Evolutionary conservation across 2,888 invertebrate genomes (phyloP), one percentile per base, ranked within the genome.

Genomic region (Elmis aenea): DNA sequence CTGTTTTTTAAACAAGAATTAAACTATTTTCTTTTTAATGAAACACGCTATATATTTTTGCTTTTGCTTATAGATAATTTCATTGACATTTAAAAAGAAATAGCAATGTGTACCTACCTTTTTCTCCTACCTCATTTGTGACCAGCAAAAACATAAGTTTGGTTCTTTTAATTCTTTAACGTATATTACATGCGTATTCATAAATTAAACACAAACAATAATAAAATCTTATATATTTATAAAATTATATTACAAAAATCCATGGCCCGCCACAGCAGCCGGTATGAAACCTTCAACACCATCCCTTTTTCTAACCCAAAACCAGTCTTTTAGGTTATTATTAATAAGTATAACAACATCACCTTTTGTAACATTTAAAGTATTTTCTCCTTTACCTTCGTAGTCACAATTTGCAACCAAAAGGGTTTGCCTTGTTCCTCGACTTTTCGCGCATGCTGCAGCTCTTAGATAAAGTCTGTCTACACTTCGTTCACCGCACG

Each of bases 221-320:
- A n/a, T n/a, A n/a, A n/a, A n/a, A n/a, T n/a, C n/a, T n/a, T n/a
- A n/a, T n/a, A n/a, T n/a, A n/a, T n/a, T n/a, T n/a, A n/a, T n/a
- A n/a, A n/a, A n/a, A n/a, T n/a, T n/a, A 8, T 18, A 18, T 67
- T 71, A 85, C 59, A 86, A 74, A 61, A 83, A 86, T 10, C 86
- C 85, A 64, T 86, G 81, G 2, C 85, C 86, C 26, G 85, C 85
- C 10, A 85, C 76, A 26, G 74, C 79, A 5, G 86, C 83, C 0
- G 87, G 87, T 51, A 87, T 86, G 52, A 83, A 85, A 23, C 86
- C 86, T 55, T 83, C 81, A 42, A 67, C 71, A 0, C 85, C 85
- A 50, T 82, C 81, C 43, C 76, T 75, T 48, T 79, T 79, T 57
- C 74, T 72, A 23, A 87, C 81, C 67, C 81, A 85, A 64, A 86